These are phyloP conservation scores for Cephalotes varians DNA, from an alignment of 2,888 invertebrate species.

Conservation along the genomic window DNA sequence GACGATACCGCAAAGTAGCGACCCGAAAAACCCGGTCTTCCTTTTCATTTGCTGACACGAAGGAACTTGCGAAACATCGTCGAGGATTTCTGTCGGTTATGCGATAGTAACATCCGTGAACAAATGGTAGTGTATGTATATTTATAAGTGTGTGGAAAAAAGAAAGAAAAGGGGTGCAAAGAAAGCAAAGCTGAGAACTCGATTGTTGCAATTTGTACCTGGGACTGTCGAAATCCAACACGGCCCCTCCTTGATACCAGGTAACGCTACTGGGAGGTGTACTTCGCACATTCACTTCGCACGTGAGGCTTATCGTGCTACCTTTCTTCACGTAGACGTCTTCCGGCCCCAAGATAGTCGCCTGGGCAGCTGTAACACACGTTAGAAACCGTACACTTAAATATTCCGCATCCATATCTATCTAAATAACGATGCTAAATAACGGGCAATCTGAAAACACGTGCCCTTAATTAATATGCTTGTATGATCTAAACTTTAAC, in stretches of 20 bases:
- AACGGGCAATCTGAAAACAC: neutral
- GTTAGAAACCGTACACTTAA: constrained; percentile 71
- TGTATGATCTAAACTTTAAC: neutral
- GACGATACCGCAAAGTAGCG: constrained; percentile 3
- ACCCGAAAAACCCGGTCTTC: constrained; percentile 6
- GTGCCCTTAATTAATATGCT: constrained; percentile 5
- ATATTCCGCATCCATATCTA: constrained; percentile 49
- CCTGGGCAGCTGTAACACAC: constrained; percentile 92
- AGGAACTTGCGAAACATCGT: neutral
- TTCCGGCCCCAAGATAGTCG: constrained; percentile 93
- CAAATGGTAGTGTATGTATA: constrained; percentile 28
- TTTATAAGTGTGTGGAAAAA: neutral
- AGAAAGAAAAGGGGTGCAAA: neutral
- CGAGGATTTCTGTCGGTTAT: constrained; percentile 28
- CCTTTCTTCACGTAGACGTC: constrained; percentile 96
- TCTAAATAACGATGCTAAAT: constrained; percentile 23
- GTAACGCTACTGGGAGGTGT: constrained; percentile 91
- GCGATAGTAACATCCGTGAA: constrained; percentile 53
- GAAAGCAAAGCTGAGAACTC: constrained; percentile 58
- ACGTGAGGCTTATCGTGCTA: constrained; percentile 95
- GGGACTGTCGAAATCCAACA: constrained; percentile 91
- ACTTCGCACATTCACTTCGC: constrained; percentile 95
- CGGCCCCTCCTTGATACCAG: constrained; percentile 94
- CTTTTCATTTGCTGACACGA: neutral
- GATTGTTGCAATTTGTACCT: constrained; percentile 79